phyloP scores from a whole-genome alignment of 35 echinoderm and acorn worm species.

The Strongylocentrotus purpuratus region DNA sequence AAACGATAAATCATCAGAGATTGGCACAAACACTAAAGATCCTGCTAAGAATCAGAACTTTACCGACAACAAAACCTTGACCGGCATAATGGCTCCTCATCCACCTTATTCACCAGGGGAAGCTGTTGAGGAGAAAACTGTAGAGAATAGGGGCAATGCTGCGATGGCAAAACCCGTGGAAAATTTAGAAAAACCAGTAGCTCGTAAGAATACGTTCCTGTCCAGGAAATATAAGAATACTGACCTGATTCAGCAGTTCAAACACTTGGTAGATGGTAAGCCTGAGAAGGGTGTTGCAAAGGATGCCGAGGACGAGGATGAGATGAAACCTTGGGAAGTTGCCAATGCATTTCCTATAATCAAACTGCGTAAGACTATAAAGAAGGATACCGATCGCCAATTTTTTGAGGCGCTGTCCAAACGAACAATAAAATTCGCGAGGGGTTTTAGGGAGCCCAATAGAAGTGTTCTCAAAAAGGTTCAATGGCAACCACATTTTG shows the following conservation, averaged over 20 bases:
- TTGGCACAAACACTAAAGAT: background rate
- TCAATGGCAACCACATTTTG: background rate
- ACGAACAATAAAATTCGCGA: background rate
- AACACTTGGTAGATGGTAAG: background rate
- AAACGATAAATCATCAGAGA: background rate
- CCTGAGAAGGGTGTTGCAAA: background rate
- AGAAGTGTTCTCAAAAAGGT: constrained; percentile 9
- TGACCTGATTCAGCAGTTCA: background rate
- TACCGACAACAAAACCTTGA: background rate
- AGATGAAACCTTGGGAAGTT: background rate
- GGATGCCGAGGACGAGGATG: background rate
- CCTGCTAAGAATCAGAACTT: background rate
- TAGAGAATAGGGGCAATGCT: background rate
- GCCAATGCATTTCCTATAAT: background rate
- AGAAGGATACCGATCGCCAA: background rate
- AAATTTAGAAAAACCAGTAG: background rate
- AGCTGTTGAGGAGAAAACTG: background rate
- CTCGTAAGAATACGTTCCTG: background rate
- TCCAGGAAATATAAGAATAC: background rate
- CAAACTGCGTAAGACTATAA: background rate
- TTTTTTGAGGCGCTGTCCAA: background rate
- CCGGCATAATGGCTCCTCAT: background rate
- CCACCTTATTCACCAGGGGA: background rate
- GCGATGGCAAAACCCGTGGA: background rate
- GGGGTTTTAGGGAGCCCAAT: background rate